Evolutionary conservation across 2,888 invertebrate genomes (phyloP).

Genomic region (Bedellia somnulentella): DNA sequence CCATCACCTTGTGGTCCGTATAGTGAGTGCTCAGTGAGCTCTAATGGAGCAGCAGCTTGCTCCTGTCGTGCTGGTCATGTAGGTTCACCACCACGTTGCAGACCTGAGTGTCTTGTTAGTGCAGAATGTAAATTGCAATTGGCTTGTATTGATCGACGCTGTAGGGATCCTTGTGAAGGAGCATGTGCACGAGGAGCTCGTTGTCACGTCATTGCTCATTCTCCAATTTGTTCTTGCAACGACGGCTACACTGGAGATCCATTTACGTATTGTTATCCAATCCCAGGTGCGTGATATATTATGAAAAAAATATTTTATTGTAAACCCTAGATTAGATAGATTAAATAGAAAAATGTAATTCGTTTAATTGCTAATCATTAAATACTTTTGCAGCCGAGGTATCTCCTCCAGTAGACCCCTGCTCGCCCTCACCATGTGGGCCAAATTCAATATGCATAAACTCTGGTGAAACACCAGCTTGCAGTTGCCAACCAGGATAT

Average conservation of each 20-base stretch:
- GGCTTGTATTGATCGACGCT: conserved; percentile 71
- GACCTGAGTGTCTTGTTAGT: conserved; percentile 75
- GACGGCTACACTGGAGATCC: conserved; percentile 72
- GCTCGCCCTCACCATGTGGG: conserved; percentile 70
- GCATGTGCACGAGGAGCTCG: conserved; percentile 72
- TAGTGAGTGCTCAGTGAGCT: conserved; percentile 61
- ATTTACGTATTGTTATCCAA: conserved; percentile 64
- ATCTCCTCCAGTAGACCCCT: conserved; percentile 48
- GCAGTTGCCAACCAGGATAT: conserved; percentile 64
- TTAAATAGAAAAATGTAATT: no score
- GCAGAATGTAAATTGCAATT: conserved; percentile 69
- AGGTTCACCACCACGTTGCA: conserved; percentile 74
- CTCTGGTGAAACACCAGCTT: conserved; percentile 63
- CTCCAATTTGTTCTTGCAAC: conserved; percentile 73
- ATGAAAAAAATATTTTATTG: neutral
- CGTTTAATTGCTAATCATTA: no score
- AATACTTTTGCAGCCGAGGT: conserved; percentile 21
- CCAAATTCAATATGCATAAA: conserved; percentile 65
- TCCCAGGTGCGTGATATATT: conserved; percentile 43
- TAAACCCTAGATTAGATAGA: conserved; percentile 1
- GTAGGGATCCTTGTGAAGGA: conserved; percentile 74
- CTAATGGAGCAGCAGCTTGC: conserved; percentile 65
- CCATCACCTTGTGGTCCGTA: conserved; percentile 81
- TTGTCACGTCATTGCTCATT: conserved; percentile 74
- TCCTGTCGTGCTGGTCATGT: conserved; percentile 72